Evolutionary conservation across 2,113 vertebrate species (phyloP).

Genomic region (Cavia aperea): DNA sequence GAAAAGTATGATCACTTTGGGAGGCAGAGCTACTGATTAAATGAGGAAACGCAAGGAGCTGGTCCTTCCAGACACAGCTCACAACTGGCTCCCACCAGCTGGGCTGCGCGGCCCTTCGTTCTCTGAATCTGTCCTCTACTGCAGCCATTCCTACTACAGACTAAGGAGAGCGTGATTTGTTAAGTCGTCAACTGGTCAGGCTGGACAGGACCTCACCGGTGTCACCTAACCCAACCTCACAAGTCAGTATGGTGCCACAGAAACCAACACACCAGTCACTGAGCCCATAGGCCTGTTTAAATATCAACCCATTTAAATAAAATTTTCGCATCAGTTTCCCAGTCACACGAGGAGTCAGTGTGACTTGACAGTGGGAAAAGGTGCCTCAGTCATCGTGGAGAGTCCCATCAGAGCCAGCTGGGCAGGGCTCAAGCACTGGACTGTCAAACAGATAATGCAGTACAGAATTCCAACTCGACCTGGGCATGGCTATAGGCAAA

Average conservation of each 20-base stretch:
- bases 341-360: neutral
- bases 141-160: neutral
- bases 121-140: neutral
- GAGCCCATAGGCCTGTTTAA: neutral
- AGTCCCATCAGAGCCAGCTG: neutral
- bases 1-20: neutral
- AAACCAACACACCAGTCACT: neutral
- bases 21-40: neutral
- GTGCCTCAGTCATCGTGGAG: neutral
- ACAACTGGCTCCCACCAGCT: neutral
- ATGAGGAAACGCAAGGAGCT: neutral
- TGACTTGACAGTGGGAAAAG: neutral
- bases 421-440: neutral
- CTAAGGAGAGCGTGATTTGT: neutral
- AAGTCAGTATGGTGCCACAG: accelerated
- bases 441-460: neutral
- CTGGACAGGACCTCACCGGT: neutral
- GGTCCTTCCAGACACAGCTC: neutral
- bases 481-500: neutral
- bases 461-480: neutral
- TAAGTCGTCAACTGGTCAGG: conserved; percentile 1
- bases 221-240: neutral
- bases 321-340: conserved; percentile 15
- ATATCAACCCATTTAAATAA: neutral
- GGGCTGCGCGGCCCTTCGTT: neutral